A percentile compares a stretch with the other conserved stretches of the same genome.
phyloP scores from a whole-genome alignment of 2,797 vertebrate species.

The Rhynchonycteris naso region DNA sequence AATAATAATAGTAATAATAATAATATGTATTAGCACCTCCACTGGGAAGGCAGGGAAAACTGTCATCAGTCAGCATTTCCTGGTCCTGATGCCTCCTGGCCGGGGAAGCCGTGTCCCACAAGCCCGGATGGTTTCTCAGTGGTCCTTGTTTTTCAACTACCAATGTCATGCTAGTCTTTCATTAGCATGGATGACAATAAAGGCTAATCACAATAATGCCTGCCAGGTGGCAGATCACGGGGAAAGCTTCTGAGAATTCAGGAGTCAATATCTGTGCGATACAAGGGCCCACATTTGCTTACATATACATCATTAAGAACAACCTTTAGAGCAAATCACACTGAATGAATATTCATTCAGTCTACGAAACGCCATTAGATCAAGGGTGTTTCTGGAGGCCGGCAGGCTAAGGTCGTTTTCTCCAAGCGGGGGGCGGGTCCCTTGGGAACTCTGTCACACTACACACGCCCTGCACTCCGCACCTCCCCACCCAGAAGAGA shows the following conservation, averaged over 20 bases:
- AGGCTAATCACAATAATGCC: conserved; percentile 67
- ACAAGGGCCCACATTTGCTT: conserved; percentile 52
- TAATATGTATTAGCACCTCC: not conserved
- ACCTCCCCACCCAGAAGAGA: not conserved
- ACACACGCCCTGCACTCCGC: not conserved
- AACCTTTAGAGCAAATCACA: conserved; percentile 61
- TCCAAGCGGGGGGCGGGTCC: not conserved
- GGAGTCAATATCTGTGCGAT: conserved; percentile 68
- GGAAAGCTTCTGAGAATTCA: conserved; percentile 63
- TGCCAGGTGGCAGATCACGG: conserved; percentile 64
- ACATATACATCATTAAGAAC: conserved; percentile 60
- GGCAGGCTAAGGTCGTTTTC: not conserved
- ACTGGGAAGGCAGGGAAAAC: not conserved
- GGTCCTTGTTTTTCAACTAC: conserved; percentile 70
- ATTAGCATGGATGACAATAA: conserved; percentile 68
- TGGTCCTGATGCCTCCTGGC: not conserved
- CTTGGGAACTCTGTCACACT: not conserved
- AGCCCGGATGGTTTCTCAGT: conserved; percentile 61
- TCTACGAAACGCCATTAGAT: not conserved
- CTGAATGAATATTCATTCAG: conserved; percentile 1
- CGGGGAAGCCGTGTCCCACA: not conserved
- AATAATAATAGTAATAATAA: not conserved
- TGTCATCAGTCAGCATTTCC: conserved; percentile 28
- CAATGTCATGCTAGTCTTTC: conserved; percentile 55
- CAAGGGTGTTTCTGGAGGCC: not conserved